Conservation (phyloP, 2,113 vertebrate genomes). For the Oreotrochilus melanogaster region DNA sequence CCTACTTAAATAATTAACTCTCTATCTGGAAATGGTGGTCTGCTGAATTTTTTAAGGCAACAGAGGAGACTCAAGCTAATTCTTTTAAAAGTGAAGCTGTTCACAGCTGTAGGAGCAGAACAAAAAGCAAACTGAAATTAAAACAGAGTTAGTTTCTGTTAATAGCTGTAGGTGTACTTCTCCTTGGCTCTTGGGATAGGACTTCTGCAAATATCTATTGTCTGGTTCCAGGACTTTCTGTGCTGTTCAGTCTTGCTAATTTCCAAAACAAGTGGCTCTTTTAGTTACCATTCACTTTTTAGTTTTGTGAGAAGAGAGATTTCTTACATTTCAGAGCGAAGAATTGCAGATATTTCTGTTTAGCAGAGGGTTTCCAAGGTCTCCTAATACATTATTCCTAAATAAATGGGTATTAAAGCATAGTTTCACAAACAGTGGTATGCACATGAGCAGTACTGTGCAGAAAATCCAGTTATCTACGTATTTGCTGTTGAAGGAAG, state of each 20-base stretch:
- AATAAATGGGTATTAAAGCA: neutral
- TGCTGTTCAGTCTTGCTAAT: neutral
- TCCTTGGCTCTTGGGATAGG: neutral
- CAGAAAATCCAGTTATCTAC: neutral
- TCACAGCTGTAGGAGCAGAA: neutral
- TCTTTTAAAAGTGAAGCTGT: neutral
- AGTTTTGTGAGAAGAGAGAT: neutral
- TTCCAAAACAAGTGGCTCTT: neutral
- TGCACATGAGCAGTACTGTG: neutral
- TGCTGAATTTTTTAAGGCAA: neutral
- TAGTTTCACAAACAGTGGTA: neutral
- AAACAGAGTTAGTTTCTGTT: neutral
- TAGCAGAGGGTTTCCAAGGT: neutral
- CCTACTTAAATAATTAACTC: slow-evolving; percentile 20
- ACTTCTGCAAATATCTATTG: neutral
- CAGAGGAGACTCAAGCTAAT: neutral
- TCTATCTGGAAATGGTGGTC: neutral
- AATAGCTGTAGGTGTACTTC: neutral
- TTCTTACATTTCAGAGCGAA: neutral
- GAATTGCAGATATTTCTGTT: neutral
- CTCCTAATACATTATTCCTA: neutral
- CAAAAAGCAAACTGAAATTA: neutral
- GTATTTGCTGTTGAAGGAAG: slow-evolving; percentile 18
- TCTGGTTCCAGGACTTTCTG: neutral
- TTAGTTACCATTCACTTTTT: neutral